Conservation (phyloP, 2,113 vertebrate genomes). For the Carollia perspicillata region DNA sequence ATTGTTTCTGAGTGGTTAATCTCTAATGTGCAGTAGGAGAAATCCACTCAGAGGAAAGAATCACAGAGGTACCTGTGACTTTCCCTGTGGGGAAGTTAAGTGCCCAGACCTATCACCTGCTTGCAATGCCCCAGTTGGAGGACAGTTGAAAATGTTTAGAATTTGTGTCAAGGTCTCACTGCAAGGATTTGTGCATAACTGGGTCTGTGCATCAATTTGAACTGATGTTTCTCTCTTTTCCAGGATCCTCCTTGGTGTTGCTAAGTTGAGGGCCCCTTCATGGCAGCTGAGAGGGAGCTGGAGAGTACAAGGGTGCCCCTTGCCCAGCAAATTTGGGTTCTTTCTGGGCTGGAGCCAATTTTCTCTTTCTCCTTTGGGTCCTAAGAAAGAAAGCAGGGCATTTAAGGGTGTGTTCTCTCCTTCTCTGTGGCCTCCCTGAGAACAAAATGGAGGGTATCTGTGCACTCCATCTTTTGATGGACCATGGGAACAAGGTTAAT, state of each 20-base stretch:
- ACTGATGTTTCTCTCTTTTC: background rate
- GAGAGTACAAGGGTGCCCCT: too few relatives aligned
- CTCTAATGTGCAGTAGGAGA: background rate
- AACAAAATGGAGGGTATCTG: too few relatives aligned
- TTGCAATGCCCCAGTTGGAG: fast-evolving
- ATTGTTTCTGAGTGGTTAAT: background rate
- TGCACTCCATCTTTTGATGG: background rate
- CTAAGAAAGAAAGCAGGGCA: background rate
- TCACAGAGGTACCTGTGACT: background rate
- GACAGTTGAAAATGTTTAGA: background rate
- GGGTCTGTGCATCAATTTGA: background rate
- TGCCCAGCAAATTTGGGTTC: background rate
- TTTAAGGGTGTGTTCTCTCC: background rate
- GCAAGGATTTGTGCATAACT: background rate
- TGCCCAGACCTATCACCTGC: background rate
- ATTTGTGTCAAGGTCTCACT: background rate
- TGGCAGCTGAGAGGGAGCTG: background rate
- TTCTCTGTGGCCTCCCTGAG: background rate
- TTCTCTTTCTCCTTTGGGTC: background rate
- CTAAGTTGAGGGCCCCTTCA: background rate
- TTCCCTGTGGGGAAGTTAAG: background rate
- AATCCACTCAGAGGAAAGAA: background rate
- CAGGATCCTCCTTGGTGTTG: background rate
- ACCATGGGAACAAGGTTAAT: background rate
- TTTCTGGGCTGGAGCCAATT: background rate